Percentiles rank a stretch among this genome's conserved stretches.
Conservation (phyloP, 1,140 invertebrate genomes). For the Drosophila sulfurigaster region DNA sequence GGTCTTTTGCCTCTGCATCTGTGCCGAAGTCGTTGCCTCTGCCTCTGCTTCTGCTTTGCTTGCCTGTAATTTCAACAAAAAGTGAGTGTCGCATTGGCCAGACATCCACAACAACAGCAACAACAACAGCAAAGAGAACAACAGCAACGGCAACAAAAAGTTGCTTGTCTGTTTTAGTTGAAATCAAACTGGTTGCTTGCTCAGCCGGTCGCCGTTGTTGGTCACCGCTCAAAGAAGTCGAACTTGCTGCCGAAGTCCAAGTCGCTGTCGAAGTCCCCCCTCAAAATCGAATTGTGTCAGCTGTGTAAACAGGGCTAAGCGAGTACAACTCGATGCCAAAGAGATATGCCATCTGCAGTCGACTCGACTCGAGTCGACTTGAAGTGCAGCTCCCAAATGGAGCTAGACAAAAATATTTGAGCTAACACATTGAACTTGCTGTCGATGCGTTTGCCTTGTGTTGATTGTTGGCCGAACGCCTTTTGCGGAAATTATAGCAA, state of each 20-base stretch:
- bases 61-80: constrained; percentile 57
- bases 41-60: background rate
- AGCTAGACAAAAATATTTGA: constrained; percentile 38
- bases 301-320: constrained; percentile 79
- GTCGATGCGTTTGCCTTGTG: constrained; percentile 51
- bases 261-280: background rate
- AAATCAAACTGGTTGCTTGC: constrained; percentile 82
- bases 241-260: constrained; percentile 17
- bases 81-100: constrained; percentile 79
- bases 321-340: constrained; percentile 19
- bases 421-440: constrained; percentile 72
- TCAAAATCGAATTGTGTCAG: constrained; percentile 66
- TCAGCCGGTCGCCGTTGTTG: constrained; percentile 61
- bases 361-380: background rate
- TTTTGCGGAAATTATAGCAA: constrained; percentile 80
- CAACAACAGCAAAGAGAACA: constrained; percentile 33
- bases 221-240: constrained; percentile 37
- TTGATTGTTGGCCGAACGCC: constrained; percentile 64
- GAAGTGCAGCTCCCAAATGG: constrained; percentile 17
- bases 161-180: constrained; percentile 80
- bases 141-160: constrained; percentile 59
- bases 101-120: constrained; percentile 58
- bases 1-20: constrained; percentile 53
- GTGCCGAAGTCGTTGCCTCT: constrained; percentile 13
- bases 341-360: background rate